Evolutionary conservation across 2,888 invertebrate genomes (phyloP).

Genomic region (Andrena hattorfiana): DNA sequence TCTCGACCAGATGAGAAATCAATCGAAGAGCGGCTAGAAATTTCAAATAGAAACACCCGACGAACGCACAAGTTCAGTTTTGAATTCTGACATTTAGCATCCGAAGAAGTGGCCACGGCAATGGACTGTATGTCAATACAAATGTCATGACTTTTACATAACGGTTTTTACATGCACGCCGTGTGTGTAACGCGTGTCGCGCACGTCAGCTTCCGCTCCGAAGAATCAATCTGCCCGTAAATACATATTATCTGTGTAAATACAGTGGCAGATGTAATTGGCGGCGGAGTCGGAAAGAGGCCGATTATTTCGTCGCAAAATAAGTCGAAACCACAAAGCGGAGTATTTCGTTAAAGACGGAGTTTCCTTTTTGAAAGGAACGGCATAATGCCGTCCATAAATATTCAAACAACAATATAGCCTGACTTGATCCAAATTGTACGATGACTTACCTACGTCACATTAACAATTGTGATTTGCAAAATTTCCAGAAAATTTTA

Average conservation of each 20-base stretch:
- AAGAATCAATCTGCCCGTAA: conserved; percentile 14
- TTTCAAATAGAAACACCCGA: background rate
- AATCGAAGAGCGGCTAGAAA: background rate
- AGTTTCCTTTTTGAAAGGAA: too few relatives aligned
- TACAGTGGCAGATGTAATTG: background rate
- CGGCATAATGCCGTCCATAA: too few relatives aligned
- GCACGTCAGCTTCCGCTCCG: conserved; percentile 55
- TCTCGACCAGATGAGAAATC: too few relatives aligned
- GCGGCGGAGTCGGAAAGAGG: background rate
- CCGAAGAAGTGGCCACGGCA: conserved; percentile 30
- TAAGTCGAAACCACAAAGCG: background rate
- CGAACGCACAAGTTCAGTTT: background rate
- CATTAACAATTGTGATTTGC: too few relatives aligned
- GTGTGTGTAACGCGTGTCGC: conserved; percentile 2
- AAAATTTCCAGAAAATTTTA: too few relatives aligned
- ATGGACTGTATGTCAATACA: conserved; percentile 44
- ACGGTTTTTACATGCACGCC: conserved; percentile 53
- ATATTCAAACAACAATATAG: too few relatives aligned
- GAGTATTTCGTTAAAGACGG: too few relatives aligned
- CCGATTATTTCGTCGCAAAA: background rate
- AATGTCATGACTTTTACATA: conserved; percentile 71
- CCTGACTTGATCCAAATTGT: too few relatives aligned
- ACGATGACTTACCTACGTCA: too few relatives aligned
- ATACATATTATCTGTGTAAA: background rate
- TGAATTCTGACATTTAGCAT: conserved; percentile 14